Conservation (phyloP, 30 jellyfish, hydroid and myxozoan species). For the Morbakka virulenta region DNA sequence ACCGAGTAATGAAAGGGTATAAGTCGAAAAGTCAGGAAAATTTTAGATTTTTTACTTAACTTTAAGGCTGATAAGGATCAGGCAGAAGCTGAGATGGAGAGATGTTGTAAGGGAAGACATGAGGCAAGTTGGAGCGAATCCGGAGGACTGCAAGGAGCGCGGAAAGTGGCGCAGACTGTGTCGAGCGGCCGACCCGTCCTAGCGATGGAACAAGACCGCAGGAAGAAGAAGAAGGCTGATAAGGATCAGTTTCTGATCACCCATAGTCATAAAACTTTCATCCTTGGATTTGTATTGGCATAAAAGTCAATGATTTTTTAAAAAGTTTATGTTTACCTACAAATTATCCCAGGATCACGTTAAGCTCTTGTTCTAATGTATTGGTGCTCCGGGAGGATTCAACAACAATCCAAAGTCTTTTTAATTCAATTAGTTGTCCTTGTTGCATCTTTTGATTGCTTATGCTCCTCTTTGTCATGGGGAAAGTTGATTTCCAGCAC, state of each 20-base stretch:
- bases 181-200: too few species aligned
- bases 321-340: neutral
- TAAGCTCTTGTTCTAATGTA: neutral
- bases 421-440: constrained; percentile 8
- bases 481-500: neutral
- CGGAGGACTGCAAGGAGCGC: too few species aligned
- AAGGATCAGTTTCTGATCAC: neutral
- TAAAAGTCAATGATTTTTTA: neutral
- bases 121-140: too few species aligned
- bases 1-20: too few species aligned
- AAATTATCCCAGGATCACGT: neutral
- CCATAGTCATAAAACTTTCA: neutral
- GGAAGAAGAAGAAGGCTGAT: too few species aligned
- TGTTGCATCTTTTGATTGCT: neutral
- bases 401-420: constrained; percentile 3
- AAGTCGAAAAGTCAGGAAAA: too few species aligned
- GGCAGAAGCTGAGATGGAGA: too few species aligned
- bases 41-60: too few species aligned
- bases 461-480: neutral
- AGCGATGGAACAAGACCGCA: too few species aligned
- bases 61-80: neutral
- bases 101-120: too few species aligned
- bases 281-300: neutral
- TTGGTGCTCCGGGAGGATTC: neutral
- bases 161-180: too few species aligned